Evolutionary conservation across 2,888 invertebrate species (phyloP), one percentile per base, ranked within the genome.

Genomic region (Tuta absoluta): DNA sequence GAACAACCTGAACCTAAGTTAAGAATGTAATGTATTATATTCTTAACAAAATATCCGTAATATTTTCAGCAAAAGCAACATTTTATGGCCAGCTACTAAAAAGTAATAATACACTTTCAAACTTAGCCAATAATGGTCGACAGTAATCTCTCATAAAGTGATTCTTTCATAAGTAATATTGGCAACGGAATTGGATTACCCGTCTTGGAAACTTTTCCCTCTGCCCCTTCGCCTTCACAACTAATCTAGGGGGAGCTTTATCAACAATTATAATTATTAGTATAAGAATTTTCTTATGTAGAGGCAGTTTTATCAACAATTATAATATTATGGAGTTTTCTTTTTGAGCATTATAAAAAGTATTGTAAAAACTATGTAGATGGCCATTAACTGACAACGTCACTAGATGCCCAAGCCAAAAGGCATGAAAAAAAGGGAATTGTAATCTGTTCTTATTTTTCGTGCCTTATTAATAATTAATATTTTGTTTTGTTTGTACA

Each of bases 101-200:
- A 71, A 68, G 71, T 68, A 70, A 71, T 68, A 69, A 72, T 64
- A 67, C 68, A 70, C 66, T 73, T 69, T 37, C 60, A 72, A 76
- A 76, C 68, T 75, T 75, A 69, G 66, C 69, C 72, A 77, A 77
- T 76, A 77, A 75, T 70, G 71, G 67, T 71, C 63, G 66, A 64
- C 69, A 69, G 68, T 68, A 72, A 71, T 67, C 70, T 70, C 68
- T 71, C 71, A 71, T 73, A 73, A 77, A 79, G 74, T 71, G 72
- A 74, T 76, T 78, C 75, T 76, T 76, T 74, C 69, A 67, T 69
- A 72, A 76, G 75, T 75, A 75, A 76, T 78, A 78, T 75, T 69
- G 70, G 73, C 67, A 72, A 70, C 70, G 72, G 68, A 70, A 76
- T 76, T 71, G 73, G 76, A 77, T 80, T 78, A 77, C 70, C 71